Base-by-base conservation (phyloP, 2,888 invertebrate genomes). In the Tortrix viridana region DNA sequence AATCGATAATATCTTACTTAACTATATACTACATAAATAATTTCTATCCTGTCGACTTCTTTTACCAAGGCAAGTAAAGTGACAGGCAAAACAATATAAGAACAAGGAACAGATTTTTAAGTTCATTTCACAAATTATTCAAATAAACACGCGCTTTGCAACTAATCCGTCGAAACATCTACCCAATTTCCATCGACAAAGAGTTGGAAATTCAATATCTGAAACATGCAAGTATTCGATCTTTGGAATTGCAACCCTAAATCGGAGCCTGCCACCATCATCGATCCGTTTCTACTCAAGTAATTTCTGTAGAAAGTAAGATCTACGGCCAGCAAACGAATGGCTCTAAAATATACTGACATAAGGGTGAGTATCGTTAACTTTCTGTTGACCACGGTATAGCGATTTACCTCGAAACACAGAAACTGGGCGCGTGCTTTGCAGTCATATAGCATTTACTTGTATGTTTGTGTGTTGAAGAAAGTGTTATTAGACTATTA, bases 251-350 rank as follows among this genome's bases (percentile, higher is more conserved):
- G 43, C 47, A 62, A 63, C 57, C 53, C 58, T 63, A 58, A 63
- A 57, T 56, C 50, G 38, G 23, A 43, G 49, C 20, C 18, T 19
- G 20, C 26, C 12, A 20, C 55, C 26, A 37, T n/a, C 58, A 63
- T 58, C 52, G 62, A 52, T 57, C 63, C 63, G 63, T 57, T 63
- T 58, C 22, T 57, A 46, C 48, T 7, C 52, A 6, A 63, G 47
- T 53, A 58, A 63, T 63, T 53, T 63, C 57, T 63, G 63, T 63
- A 62, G 63, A 63, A 63, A 63, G 63, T 63, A 57, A 63, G 47
- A 53, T 38, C 47, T 32, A 43, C 43, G 22, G 20, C 26, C 19
- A 38, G 38, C 23, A 12, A 26, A 38, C 16, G 19, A 47, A 32
- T 9, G n/a, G 12, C 32, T 32, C 37, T 18, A 47, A 47, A n/a